Evolutionary conservation across 2,888 invertebrate species (phyloP).

Genomic region (Dryobotodes eremita): DNA sequence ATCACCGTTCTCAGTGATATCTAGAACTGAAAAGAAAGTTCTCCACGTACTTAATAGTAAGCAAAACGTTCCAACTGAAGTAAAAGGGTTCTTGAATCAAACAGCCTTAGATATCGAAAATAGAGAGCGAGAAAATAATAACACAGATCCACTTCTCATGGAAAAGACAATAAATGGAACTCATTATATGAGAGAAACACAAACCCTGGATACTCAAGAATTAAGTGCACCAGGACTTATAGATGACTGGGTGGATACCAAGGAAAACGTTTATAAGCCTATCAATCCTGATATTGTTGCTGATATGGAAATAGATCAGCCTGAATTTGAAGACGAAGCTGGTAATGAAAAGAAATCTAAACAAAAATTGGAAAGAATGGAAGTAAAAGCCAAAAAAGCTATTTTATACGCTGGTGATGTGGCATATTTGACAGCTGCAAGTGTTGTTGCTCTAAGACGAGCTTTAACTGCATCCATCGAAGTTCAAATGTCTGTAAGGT

Average conservation of each 20-base stretch:
- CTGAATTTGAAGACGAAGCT: constrained; percentile 81
- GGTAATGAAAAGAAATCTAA: constrained; percentile 82
- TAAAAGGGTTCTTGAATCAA: constrained; percentile 86
- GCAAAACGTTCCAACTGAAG: constrained; percentile 43
- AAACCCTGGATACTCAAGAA: constrained; percentile 79
- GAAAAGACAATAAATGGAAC: constrained; percentile 81
- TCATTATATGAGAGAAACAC: constrained; percentile 74
- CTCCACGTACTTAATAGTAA: constrained; percentile 76
- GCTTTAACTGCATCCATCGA: constrained; percentile 88
- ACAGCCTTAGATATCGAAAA: constrained; percentile 84
- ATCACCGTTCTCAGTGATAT: constrained; percentile 81
- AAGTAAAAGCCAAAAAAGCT: constrained; percentile 87
- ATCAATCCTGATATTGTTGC: constrained; percentile 82
- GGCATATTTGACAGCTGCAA: constrained; percentile 87
- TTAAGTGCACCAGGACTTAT: constrained; percentile 76
- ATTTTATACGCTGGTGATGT: constrained; percentile 89
- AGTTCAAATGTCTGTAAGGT: constrained; percentile 87
- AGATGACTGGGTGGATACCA: constrained; percentile 84
- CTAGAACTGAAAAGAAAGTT: constrained; percentile 74
- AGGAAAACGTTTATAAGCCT: constrained; percentile 78
- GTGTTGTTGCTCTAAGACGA: constrained; percentile 87
- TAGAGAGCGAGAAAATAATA: constrained; percentile 70
- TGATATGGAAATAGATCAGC: constrained; percentile 86
- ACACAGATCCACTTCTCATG: constrained; percentile 79
- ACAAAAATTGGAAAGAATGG: constrained; percentile 83